Base-by-base conservation (phyloP, 2,797 vertebrate species). In the Pseudochaenichthys georgianus region DNA sequence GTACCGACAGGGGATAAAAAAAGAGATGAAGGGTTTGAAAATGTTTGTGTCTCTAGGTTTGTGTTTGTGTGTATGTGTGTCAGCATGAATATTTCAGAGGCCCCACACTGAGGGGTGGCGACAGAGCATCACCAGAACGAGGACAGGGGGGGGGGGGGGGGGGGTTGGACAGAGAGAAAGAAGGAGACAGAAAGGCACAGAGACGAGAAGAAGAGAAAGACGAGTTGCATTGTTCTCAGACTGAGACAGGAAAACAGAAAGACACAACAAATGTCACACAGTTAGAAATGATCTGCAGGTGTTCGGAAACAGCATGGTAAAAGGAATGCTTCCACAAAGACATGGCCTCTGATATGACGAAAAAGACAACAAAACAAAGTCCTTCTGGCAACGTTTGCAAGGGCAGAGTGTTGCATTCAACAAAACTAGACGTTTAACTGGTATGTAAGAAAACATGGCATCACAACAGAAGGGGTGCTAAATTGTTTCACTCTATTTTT, bases 21-120 rank as follows among this genome's bases (percentile, higher is more conserved):
- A 51, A 75, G 64, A 46, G 69, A 75, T 38, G 55, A 77, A 16
- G 66, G 19, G 61, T 69, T 63, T 70, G 54, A 75, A 69, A 80
- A 60, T 53, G 75, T 69, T 51, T 80, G 71, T 54, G 69, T 84
- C 64, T 84, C 41, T 76, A 38, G 68, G 77, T 85, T 72, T 80
- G 70, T 60, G 73, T 55, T 68, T 54, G 28, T 70, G 50, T 57
- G 63, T 73, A 53, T 89, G 84, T 83, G 70, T 85, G 61, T 84
- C 81, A 71, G 66, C 67, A 90, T 91, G 65, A 91, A 92, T 92
- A 87, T 90, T 92, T 92, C 88, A 91, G 73, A 85, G 65, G 70
- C 65, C 67, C 64, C 87, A 84, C 78, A 70, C 85, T 85, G 85
- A 80, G 85, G 43, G 42, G 77, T 60, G 77, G 87, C 31, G 21